phyloP scores from a whole-genome alignment of 2,888 invertebrate genomes.

The Colostygia pectinataria region DNA sequence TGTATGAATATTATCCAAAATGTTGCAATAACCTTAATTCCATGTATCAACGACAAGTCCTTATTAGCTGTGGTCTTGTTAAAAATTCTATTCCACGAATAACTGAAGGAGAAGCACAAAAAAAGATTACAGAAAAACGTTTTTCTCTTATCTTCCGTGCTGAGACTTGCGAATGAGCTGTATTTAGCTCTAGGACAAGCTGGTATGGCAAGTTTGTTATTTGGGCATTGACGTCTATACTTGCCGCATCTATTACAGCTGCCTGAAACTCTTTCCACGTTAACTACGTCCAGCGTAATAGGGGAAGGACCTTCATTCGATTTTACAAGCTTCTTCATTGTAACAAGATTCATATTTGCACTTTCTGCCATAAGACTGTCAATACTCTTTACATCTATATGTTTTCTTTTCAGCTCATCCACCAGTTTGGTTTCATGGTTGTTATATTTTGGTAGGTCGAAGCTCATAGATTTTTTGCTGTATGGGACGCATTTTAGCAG shows the following conservation, averaged over 20 bases:
- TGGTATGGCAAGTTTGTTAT: slow-evolving; percentile 46
- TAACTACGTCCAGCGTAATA: slow-evolving; percentile 69
- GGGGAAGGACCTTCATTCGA: slow-evolving; percentile 53
- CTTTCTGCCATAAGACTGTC: slow-evolving; percentile 49
- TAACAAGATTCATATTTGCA: slow-evolving; percentile 53
- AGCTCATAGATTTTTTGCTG: slow-evolving; percentile 56
- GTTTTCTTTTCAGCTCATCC: slow-evolving; percentile 38
- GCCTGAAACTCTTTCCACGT: slow-evolving; percentile 55
- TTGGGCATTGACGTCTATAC: slow-evolving; percentile 66
- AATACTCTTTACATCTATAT: slow-evolving; percentile 41
- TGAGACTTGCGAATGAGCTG: slow-evolving; percentile 60
- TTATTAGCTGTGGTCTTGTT: slow-evolving; percentile 75
- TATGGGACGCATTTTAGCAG: slow-evolving; percentile 54
- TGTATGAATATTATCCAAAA: slow-evolving; percentile 86
- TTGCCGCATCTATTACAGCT: slow-evolving; percentile 72
- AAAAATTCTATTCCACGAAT: slow-evolving; percentile 68
- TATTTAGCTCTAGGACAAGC: slow-evolving; percentile 62
- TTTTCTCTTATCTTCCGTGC: slow-evolving; percentile 55
- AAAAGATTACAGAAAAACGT: slow-evolving; percentile 55
- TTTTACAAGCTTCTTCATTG: slow-evolving; percentile 47
- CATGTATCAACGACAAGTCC: slow-evolving; percentile 82
- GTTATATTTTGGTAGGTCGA: slow-evolving; percentile 65
- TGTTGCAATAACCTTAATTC: slow-evolving; percentile 84
- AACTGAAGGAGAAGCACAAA: slow-evolving; percentile 69
- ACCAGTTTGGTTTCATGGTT: slow-evolving; percentile 43